These are phyloP conservation scores for Axinella damicornis DNA, from an alignment of 37 sponge, comb jelly and placozoan genomes.

Conservation along the genomic window DNA sequence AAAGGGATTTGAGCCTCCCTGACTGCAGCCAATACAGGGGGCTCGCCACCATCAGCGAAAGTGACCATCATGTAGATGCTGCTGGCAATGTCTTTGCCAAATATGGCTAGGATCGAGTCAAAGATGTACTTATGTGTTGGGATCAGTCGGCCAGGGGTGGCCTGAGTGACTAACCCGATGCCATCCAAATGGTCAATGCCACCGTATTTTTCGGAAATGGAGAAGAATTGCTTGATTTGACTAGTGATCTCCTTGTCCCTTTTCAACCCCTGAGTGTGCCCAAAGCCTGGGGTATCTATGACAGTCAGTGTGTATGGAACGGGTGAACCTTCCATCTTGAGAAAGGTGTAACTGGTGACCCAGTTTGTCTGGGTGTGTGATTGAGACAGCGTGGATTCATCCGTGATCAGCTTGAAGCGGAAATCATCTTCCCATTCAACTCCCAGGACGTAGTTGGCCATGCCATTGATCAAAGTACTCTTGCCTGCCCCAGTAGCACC, in stretches of 20 bases:
- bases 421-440: slow-evolving; percentile 75
- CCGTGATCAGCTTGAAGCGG: slow-evolving; percentile 73
- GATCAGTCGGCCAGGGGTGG: slow-evolving; percentile 64
- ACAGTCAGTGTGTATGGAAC: slow-evolving; percentile 58
- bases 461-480: slow-evolving; percentile 78
- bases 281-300: slow-evolving; percentile 85
- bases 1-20: slow-evolving; percentile 56
- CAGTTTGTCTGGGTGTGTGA: slow-evolving; percentile 56
- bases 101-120: slow-evolving; percentile 69
- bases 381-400: slow-evolving; percentile 13
- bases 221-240: slow-evolving; percentile 69
- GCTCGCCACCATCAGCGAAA: slow-evolving; percentile 76
- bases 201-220: neutral
- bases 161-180: slow-evolving; percentile 74
- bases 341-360: slow-evolving; percentile 77
- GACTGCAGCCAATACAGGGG: slow-evolving; percentile 70
- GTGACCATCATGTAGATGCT: slow-evolving; percentile 81
- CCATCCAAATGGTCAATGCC: slow-evolving; percentile 71
- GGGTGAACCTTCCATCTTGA: slow-evolving; percentile 12
- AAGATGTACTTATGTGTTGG: slow-evolving; percentile 70
- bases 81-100: slow-evolving; percentile 56
- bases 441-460: slow-evolving; percentile 75
- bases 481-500: slow-evolving; percentile 88
- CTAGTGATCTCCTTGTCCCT: neutral
- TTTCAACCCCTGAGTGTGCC: slow-evolving; percentile 70